Conservation (phyloP, 1,140 invertebrate species). For the Zaprionus nigranus region DNA sequence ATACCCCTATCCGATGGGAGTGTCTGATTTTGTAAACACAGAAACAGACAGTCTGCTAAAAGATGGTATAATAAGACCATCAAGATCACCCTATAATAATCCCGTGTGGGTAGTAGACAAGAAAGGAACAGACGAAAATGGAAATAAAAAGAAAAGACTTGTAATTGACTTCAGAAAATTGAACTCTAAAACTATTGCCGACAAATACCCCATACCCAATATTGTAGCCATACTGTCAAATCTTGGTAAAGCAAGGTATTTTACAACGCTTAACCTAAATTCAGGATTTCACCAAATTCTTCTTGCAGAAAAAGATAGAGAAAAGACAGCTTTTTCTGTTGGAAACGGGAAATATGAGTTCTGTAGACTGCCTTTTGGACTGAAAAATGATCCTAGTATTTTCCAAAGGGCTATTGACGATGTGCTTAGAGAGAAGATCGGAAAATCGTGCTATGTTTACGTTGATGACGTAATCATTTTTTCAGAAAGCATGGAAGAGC, state of each 20-base stretch:
- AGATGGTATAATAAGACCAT: constrained; percentile 4
- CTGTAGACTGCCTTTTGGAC: not conserved
- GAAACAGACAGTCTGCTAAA: not conserved
- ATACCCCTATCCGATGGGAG: constrained; percentile 18
- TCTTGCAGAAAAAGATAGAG: no score
- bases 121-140: not conserved
- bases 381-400: not conserved
- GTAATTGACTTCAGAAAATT: constrained; percentile 10
- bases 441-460: no score
- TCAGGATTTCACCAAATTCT: no score
- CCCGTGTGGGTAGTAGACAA: not conserved
- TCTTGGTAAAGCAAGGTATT: constrained; percentile 20
- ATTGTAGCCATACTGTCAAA: not conserved
- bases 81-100: constrained; percentile 5
- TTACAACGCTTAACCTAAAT: constrained; percentile 21
- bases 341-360: not conserved
- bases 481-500: no score
- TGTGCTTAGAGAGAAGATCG: not conserved
- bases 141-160: not conserved
- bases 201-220: constrained; percentile 1
- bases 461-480: no score
- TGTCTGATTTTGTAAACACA: not conserved
- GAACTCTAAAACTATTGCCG: not conserved
- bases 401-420: not conserved
- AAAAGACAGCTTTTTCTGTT: not conserved